A percentile compares a stretch with the other conserved stretches of the same genome.
phyloP scores from a whole-genome alignment of 1,140 invertebrate genomes.

The Cotesia chilonis region DNA sequence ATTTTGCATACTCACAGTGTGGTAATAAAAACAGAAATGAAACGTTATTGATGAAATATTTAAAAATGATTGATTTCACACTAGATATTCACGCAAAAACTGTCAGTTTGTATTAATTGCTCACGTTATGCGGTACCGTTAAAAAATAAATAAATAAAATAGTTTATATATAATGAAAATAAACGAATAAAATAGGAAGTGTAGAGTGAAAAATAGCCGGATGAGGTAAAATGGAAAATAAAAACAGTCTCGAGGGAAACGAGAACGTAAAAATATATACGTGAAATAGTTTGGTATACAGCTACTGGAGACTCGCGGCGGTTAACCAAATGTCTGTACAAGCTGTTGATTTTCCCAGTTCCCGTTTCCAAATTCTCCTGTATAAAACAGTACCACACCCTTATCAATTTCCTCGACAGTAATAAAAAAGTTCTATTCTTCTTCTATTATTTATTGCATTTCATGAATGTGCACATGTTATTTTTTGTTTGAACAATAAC shows the following conservation, averaged over 20 bases:
- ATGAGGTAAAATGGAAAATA: conserved; percentile 7
- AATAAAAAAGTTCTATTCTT: background rate
- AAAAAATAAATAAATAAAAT: too few species aligned
- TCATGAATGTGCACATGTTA: background rate
- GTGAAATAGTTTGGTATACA: conserved; percentile 3
- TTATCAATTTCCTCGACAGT: conserved; percentile 24
- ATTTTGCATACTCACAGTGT: too few species aligned
- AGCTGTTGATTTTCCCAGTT: conserved; percentile 37
- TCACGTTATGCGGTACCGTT: too few species aligned
- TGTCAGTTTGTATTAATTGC: too few species aligned
- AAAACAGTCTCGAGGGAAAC: background rate
- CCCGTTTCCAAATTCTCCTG: conserved; percentile 12
- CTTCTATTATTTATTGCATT: conserved; percentile 11
- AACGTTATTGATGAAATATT: too few species aligned
- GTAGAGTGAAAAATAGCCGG: background rate
- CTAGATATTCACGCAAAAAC: too few species aligned
- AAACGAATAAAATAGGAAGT: too few species aligned
- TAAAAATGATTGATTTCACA: too few species aligned
- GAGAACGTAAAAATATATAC: conserved; percentile 9
- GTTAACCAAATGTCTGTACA: conserved; percentile 34
- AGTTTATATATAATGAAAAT: too few species aligned
- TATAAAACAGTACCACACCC: background rate
- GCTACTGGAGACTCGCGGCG: conserved; percentile 1
- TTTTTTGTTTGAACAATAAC: conserved; percentile 4
- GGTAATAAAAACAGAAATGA: too few species aligned